phyloP scores from a whole-genome alignment of 2,113 vertebrate genomes.

The Hepsetus odoe region DNA sequence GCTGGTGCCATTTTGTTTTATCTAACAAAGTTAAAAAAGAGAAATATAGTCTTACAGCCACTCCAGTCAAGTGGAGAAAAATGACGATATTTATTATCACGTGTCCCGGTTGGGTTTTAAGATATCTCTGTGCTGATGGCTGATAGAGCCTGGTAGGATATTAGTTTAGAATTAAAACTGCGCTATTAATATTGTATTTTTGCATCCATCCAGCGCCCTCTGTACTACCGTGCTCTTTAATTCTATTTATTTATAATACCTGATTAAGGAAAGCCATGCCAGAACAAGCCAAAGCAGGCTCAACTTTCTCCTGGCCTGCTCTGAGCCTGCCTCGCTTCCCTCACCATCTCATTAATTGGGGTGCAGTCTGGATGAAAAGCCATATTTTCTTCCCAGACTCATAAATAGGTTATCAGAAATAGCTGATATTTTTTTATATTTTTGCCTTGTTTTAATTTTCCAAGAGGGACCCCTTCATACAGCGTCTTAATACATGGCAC shows the following conservation, averaged over 20 bases:
- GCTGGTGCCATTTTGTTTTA: no score
- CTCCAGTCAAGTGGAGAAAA: no score
- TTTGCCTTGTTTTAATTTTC: conserved; percentile 61
- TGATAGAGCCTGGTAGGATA: no score
- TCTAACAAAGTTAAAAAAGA: no score
- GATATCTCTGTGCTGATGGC: no score
- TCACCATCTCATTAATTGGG: conserved; percentile 34
- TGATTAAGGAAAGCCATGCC: conserved; percentile 15
- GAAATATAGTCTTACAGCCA: no score
- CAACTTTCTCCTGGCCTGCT: conserved; percentile 29
- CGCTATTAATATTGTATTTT: no score
- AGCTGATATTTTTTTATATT: conserved; percentile 44
- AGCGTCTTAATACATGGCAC: conserved; percentile 63
- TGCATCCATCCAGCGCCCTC: conserved; percentile 10
- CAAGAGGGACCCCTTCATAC: conserved; percentile 56
- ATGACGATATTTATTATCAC: no score
- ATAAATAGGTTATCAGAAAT: conserved; percentile 67
- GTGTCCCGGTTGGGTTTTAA: no score
- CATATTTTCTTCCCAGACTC: conserved; percentile 43
- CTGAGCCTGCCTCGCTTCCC: not conserved
- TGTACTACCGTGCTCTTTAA: conserved; percentile 7
- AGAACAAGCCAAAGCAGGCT: conserved; percentile 29
- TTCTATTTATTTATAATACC: conserved; percentile 4
- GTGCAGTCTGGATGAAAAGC: conserved; percentile 17
- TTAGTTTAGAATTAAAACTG: no score